A percentile compares a stretch with the other conserved stretches of the same genome.
phyloP scores from a whole-genome alignment of 2,888 invertebrate genomes.

The Mellilla xanthometata region DNA sequence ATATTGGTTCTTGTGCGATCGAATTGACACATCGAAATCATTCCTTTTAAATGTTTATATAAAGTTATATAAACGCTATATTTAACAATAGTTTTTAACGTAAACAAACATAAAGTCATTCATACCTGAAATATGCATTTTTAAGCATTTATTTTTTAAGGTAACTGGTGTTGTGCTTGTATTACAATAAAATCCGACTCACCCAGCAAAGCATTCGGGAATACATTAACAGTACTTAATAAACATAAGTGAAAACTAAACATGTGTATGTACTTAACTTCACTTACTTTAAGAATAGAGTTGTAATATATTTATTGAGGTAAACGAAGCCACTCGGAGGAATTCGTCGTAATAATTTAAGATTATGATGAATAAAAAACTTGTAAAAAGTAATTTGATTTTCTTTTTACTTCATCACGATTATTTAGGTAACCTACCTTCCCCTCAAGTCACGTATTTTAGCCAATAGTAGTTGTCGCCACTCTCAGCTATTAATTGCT shows the following conservation, averaged over 20 bases:
- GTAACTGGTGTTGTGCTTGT: background rate
- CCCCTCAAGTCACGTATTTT: too few relatives aligned
- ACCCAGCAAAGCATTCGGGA: too few relatives aligned
- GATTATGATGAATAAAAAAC: slow-evolving; percentile 68
- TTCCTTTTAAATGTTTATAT: slow-evolving; percentile 35
- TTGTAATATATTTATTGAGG: slow-evolving; percentile 74
- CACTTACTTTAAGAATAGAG: slow-evolving; percentile 58
- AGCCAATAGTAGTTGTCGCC: too few relatives aligned
- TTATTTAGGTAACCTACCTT: too few relatives aligned
- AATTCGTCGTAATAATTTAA: slow-evolving; percentile 59
- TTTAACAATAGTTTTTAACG: too few relatives aligned
- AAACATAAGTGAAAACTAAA: slow-evolving; percentile 18
- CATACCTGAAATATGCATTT: too few relatives aligned
- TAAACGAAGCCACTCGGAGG: slow-evolving; percentile 44
- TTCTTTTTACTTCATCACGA: too few relatives aligned
- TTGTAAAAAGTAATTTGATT: slow-evolving; percentile 56
- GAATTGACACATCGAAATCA: slow-evolving; percentile 56
- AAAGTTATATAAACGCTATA: too few relatives aligned
- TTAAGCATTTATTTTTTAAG: slow-evolving; percentile 19
- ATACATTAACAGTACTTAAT: slow-evolving; percentile 8
- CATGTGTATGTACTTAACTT: slow-evolving; percentile 30
- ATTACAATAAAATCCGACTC: too few relatives aligned
- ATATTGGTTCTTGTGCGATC: slow-evolving; percentile 13
- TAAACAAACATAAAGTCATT: too few relatives aligned
- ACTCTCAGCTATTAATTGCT: too few relatives aligned